Base-by-base conservation (phyloP, 1,140 invertebrate genomes). In the Listronotus oregonensis region DNA sequence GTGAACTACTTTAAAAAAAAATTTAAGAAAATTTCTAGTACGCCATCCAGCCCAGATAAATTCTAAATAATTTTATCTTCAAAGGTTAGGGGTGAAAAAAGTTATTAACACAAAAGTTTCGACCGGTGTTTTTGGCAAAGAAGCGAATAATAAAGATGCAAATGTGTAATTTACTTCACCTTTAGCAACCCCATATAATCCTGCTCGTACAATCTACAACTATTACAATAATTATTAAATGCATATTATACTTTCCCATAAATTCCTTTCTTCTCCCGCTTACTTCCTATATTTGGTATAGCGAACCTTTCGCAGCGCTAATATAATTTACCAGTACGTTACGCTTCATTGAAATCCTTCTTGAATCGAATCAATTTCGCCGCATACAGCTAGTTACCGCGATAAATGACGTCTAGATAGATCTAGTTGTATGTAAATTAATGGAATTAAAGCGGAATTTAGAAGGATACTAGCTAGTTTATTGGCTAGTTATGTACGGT, bases 311-410 rank as follows among this genome's bases (percentile, higher is more conserved):
- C 21, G 31, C 14, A 50, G 47, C 18, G n/a, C 18, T 10, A 50
- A 50, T 50, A 50, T 50, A 50, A 50, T 31, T 50, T 50, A 27
- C 18, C 39, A 4, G 14, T 40, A 31, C 39, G 32, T 14, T 40
- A 55, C 52, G 52, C 32, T 40, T 55, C 55, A 58, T 58, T 58
- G 55, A 58, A 44, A 58, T 34, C 42, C 39, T 58, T 58, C 55
- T 42, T 44, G 55, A 58, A 58, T 58, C 55, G 43, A 58, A 58
- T 58, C 55, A 58, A 58, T 58, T 58, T 46, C 17, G n/a, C 39
- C 43, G 12, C 21, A 46, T 31, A 46, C 55, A 31, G 55, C 55
- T 34, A 32, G 55, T 58, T 58, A 46, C 40, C n/a, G 10, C 17
- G 9, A 46, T 31, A 58, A 58, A 46, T 34, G 55, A 44, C 55